phyloP scores from a whole-genome alignment of 2,797 vertebrate genomes.

The Helostoma temminkii region DNA sequence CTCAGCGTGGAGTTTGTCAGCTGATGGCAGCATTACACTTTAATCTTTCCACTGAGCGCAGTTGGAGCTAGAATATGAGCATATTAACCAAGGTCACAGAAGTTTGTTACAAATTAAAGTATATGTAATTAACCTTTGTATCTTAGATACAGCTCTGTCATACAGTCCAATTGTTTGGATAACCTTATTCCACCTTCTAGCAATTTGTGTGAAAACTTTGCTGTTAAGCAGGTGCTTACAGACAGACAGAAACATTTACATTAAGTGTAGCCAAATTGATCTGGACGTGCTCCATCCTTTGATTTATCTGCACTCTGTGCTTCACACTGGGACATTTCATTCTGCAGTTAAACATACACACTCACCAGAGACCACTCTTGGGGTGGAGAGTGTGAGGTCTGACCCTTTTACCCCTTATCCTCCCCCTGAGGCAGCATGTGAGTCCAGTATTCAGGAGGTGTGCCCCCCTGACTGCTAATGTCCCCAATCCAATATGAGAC shows the following conservation, averaged over 20 bases:
- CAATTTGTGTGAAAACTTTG: neutral
- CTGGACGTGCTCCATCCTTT: constrained; percentile 1
- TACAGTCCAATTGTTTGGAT: constrained; percentile 19
- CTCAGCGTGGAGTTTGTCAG: constrained; percentile 32
- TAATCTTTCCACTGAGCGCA: constrained; percentile 30
- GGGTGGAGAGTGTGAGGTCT: constrained; percentile 44
- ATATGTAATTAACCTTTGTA: constrained; percentile 38
- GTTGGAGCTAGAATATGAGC: constrained; percentile 24
- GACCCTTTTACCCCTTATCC: constrained; percentile 62
- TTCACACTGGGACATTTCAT: constrained; percentile 20
- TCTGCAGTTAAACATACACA: constrained; percentile 25
- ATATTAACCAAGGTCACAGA: constrained; percentile 29
- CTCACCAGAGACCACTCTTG: constrained; percentile 14
- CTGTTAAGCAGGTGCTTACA: neutral
- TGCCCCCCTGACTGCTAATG: constrained; percentile 78
- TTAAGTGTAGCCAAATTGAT: constrained; percentile 30
- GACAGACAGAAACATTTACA: constrained; percentile 27
- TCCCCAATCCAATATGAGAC: constrained; percentile 63
- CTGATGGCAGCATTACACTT: constrained; percentile 49
- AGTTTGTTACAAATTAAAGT: constrained; percentile 46
- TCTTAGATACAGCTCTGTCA: constrained; percentile 3
- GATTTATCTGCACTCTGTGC: constrained; percentile 6
- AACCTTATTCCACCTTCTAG: constrained; percentile 24
- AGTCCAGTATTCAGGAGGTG: constrained; percentile 65
- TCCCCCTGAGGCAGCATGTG: constrained; percentile 55